These are phyloP conservation scores for Cordilura impudica DNA, from an alignment of 2,888 invertebrate genomes.

Conservation along the genomic window DNA sequence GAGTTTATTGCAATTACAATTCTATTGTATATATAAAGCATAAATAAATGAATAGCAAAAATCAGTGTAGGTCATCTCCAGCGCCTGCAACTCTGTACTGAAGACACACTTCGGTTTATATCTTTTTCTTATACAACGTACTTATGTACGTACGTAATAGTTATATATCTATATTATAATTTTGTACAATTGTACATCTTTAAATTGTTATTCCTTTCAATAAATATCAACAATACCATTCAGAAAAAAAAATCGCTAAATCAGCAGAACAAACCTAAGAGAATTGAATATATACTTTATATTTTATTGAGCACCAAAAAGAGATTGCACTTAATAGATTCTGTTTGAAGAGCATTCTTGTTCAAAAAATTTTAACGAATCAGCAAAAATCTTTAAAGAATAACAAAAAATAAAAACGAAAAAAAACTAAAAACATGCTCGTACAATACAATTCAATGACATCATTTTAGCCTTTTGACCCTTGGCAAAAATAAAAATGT, in stretches of 20 bases:
- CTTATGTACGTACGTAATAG: too few relatives aligned
- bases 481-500: neutral
- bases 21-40: too few relatives aligned
- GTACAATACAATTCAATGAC: conserved; percentile 5
- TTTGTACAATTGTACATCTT: neutral
- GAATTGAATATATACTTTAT: neutral
- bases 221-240: neutral
- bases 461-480: conserved; percentile 22
- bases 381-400: neutral
- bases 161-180: neutral
- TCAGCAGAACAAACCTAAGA: neutral
- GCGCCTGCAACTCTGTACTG: too few relatives aligned
- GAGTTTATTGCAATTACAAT: too few relatives aligned
- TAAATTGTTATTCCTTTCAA: neutral
- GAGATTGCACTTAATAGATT: neutral
- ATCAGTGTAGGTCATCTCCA: too few relatives aligned
- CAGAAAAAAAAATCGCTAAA: neutral
- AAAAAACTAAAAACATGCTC: neutral
- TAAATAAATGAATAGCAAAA: too few relatives aligned
- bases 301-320: neutral
- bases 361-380: neutral
- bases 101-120: too few relatives aligned
- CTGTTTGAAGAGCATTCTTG: neutral
- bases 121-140: too few relatives aligned
- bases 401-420: neutral